Evolutionary conservation across 1,140 invertebrate species (phyloP).

Genomic region (Ylistrum balloti): DNA sequence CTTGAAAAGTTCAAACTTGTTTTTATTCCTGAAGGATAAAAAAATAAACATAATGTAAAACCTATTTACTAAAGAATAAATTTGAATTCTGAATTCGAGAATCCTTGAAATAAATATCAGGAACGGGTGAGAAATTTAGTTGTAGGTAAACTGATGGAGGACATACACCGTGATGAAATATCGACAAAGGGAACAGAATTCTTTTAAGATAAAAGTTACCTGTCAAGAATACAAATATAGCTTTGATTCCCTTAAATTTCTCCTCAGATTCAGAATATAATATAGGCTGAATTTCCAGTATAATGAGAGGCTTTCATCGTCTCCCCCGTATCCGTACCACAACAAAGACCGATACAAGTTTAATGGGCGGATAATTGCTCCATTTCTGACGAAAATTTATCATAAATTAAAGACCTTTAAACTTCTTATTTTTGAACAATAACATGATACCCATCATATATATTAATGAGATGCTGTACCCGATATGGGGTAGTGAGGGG

Average conservation of each 20-base stretch:
- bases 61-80: background rate
- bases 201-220: background rate
- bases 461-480: background rate
- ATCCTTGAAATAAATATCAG: background rate
- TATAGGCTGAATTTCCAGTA: background rate
- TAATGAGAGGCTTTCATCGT: background rate
- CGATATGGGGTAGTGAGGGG: background rate
- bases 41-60: background rate
- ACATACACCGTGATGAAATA: background rate
- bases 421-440: background rate
- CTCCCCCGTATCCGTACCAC: background rate
- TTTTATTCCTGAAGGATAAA: background rate
- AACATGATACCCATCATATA: background rate
- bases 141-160: no score
- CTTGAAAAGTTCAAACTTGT: background rate
- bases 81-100: background rate
- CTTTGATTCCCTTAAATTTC: slow-evolving; percentile 3
- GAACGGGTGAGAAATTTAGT: background rate
- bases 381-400: slow-evolving; percentile 20
- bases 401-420: slow-evolving; percentile 6
- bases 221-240: background rate
- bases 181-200: background rate
- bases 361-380: slow-evolving; percentile 32
- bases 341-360: background rate
- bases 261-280: background rate